A percentile compares a stretch with the other conserved stretches of the same genome.
Conservation (phyloP, 2,888 invertebrate species). For the Galerucella calmariensis region DNA sequence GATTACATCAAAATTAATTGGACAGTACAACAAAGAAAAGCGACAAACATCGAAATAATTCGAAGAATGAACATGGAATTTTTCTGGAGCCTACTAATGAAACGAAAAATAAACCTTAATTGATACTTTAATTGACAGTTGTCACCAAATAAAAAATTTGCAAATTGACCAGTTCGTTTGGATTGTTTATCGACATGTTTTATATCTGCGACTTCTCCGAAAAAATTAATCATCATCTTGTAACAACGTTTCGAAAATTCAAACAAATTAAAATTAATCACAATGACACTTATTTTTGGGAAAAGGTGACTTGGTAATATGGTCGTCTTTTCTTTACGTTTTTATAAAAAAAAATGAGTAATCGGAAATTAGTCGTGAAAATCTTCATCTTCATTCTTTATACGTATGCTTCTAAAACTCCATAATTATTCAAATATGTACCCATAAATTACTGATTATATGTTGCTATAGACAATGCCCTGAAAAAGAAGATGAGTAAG, state of each 20-base stretch:
- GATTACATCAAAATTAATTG: slow-evolving; percentile 63
- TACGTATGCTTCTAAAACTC: no score
- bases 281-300: slow-evolving; percentile 1
- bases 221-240: slow-evolving; percentile 20
- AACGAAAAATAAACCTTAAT: slow-evolving; percentile 50
- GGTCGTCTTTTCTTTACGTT: no score
- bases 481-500: no score
- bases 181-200: slow-evolving; percentile 33
- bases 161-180: slow-evolving; percentile 30
- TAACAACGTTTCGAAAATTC: background rate
- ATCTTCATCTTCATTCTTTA: no score
- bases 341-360: no score
- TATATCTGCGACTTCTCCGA: slow-evolving; percentile 23
- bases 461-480: no score
- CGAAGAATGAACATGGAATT: slow-evolving; percentile 51
- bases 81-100: slow-evolving; percentile 49
- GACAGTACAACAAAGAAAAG: slow-evolving; percentile 54
- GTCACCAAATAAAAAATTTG: slow-evolving; percentile 30
- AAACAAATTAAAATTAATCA: background rate
- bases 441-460: no score
- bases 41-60: slow-evolving; percentile 48
- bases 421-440: no score
- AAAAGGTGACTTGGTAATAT: background rate
- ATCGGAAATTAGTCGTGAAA: no score
- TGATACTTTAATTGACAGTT: slow-evolving; percentile 42